phyloP scores from a whole-genome alignment of 2,888 invertebrate species.

The Leistus spinibarbis region DNA sequence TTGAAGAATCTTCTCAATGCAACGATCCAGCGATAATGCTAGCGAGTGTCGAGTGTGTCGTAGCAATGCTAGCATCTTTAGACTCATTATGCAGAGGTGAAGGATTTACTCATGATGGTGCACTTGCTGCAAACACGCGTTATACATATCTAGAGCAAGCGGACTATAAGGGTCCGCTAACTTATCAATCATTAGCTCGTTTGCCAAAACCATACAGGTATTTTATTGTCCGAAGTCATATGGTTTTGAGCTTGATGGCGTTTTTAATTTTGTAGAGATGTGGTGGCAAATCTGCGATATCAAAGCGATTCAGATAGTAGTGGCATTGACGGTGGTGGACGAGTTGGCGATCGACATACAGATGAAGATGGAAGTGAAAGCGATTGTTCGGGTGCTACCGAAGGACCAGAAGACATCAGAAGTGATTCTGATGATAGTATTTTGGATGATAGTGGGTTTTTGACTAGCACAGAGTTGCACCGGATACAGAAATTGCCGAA shows the following conservation, averaged over 20 bases:
- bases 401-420: constrained; percentile 72
- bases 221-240: constrained; percentile 3
- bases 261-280: constrained; percentile 61
- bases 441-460: constrained; percentile 77
- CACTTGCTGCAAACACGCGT: constrained; percentile 67
- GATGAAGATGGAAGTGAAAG: constrained; percentile 55
- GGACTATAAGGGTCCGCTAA: constrained; percentile 83
- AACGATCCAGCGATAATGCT: constrained; percentile 77
- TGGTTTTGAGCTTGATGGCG: not conserved
- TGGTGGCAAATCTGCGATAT: constrained; percentile 67
- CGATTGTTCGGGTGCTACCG: constrained; percentile 65
- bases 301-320: constrained; percentile 70
- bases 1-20: constrained; percentile 89
- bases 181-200: constrained; percentile 83
- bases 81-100: constrained; percentile 81
- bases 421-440: constrained; percentile 70
- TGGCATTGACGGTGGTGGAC: constrained; percentile 58
- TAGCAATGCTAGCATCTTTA: constrained; percentile 80
- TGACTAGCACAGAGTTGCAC: constrained; percentile 57
- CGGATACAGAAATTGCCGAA: constrained; percentile 64
- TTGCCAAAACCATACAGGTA: constrained; percentile 82
- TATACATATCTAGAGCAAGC: constrained; percentile 73
- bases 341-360: constrained; percentile 49
- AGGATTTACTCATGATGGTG: constrained; percentile 67
- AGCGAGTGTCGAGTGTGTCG: constrained; percentile 82